These are phyloP conservation scores for Hydropsyche betteni DNA, from an alignment of 2,888 invertebrate species.

Conservation along the genomic window DNA sequence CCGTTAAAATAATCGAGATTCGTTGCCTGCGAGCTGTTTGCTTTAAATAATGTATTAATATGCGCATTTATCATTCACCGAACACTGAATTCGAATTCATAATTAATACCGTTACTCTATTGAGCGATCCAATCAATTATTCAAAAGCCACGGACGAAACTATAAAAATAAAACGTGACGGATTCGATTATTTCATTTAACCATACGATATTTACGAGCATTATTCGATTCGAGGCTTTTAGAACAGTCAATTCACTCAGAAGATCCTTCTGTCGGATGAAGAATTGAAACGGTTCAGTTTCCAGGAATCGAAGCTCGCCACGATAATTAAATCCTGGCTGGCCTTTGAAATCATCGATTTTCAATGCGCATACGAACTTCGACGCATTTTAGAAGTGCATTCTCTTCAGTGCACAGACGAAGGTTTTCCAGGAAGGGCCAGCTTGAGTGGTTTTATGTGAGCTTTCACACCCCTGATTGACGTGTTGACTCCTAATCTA, in stretches of 20 bases:
- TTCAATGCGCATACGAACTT: too few species aligned
- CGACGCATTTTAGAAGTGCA: too few species aligned
- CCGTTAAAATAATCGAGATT: too few species aligned
- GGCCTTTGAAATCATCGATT: too few species aligned
- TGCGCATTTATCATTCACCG: too few species aligned
- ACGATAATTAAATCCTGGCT: too few species aligned
- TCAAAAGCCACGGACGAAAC: background rate
- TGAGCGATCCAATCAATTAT: too few species aligned
- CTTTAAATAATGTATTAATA: background rate
- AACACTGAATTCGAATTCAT: too few species aligned
- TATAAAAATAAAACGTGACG: slow-evolving; percentile 16
- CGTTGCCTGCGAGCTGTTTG: slow-evolving; percentile 5
- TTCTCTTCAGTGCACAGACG: background rate
- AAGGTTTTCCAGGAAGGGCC: slow-evolving; percentile 36
- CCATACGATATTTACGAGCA: slow-evolving; percentile 30
- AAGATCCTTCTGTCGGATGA: slow-evolving; percentile 4
- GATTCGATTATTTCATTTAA: slow-evolving; percentile 5
- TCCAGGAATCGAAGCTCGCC: too few species aligned
- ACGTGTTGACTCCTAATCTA: slow-evolving; percentile 36
- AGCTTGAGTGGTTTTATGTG: background rate
- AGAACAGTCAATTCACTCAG: slow-evolving; percentile 32
- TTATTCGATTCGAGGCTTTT: slow-evolving; percentile 9
- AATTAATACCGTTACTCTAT: too few species aligned
- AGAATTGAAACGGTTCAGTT: too few species aligned
- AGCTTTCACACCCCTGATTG: slow-evolving; percentile 42